Conservation (phyloP, 2,797 vertebrate genomes). For the Phylloscopus collybita region DNA sequence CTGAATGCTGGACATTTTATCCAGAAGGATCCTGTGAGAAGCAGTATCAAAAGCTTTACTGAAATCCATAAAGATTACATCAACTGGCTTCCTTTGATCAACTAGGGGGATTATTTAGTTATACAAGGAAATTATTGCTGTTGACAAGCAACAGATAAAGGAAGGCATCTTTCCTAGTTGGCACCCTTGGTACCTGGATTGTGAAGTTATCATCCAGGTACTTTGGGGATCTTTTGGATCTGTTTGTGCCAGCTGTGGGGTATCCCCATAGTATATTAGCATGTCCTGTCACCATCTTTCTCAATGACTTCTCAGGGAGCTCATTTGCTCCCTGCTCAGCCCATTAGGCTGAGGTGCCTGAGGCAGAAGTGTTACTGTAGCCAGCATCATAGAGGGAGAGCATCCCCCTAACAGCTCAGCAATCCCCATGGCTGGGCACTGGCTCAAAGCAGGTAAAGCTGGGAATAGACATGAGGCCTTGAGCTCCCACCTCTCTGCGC, state of each 20-base stretch:
- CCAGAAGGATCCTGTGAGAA: not conserved
- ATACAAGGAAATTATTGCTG: not conserved
- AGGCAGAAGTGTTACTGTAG: not conserved
- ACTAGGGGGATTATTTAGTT: not conserved
- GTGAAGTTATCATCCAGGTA: not conserved
- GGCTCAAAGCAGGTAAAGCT: rapidly evolving
- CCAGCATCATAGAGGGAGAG: not conserved
- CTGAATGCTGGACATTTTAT: not conserved
- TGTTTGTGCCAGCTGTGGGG: not conserved
- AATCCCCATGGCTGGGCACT: not conserved
- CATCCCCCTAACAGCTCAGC: not conserved
- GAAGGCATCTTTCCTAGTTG: not conserved
- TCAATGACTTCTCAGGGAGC: not conserved
- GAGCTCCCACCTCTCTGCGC: not conserved
- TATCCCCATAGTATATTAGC: not conserved
- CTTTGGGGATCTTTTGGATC: not conserved
- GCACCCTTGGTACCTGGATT: not conserved
- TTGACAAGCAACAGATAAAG: not conserved
- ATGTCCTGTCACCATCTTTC: not conserved
- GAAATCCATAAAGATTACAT: not conserved
- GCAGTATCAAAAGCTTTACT: not conserved
- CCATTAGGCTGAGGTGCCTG: not conserved
- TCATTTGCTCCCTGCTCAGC: not conserved
- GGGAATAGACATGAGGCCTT: not conserved
- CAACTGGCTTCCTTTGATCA: not conserved